phyloP scores from a whole-genome alignment of 2,113 vertebrate genomes.

The Suncus etruscus region DNA sequence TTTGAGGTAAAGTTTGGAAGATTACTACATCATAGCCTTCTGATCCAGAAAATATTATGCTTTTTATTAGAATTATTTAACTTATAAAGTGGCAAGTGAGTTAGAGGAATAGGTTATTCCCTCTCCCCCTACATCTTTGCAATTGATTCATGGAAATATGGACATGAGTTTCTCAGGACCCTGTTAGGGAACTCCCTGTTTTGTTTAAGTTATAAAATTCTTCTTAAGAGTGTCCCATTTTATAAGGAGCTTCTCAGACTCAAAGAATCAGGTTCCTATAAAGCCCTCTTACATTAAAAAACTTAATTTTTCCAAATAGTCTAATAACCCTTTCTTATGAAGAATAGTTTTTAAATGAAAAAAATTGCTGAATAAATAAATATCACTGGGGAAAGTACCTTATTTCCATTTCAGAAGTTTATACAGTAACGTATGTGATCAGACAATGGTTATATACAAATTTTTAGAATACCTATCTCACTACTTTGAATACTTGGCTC shows the following conservation, averaged over 20 bases:
- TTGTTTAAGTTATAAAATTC: background rate
- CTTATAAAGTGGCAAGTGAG: background rate
- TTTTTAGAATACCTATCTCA: background rate
- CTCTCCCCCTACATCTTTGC: background rate
- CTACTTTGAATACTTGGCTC: background rate
- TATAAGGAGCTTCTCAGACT: no score
- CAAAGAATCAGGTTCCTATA: no score
- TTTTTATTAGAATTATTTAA: background rate
- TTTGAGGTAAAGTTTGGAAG: constrained; percentile 38
- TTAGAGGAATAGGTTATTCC: no score
- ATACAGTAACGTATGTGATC: background rate
- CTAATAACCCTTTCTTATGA: no score
- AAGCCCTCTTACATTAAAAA: no score
- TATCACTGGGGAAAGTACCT: no score
- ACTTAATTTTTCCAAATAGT: no score
- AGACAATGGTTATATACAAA: background rate
- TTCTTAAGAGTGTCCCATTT: background rate
- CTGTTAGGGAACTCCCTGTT: background rate
- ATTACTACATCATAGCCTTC: background rate
- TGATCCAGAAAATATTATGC: background rate
- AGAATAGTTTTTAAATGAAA: no score
- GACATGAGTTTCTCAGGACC: background rate
- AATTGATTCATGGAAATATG: background rate
- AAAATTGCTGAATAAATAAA: no score
- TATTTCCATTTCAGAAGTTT: background rate